Base-by-base conservation (phyloP, 1,140 invertebrate genomes). In the Probaryconus sp. region DNA sequence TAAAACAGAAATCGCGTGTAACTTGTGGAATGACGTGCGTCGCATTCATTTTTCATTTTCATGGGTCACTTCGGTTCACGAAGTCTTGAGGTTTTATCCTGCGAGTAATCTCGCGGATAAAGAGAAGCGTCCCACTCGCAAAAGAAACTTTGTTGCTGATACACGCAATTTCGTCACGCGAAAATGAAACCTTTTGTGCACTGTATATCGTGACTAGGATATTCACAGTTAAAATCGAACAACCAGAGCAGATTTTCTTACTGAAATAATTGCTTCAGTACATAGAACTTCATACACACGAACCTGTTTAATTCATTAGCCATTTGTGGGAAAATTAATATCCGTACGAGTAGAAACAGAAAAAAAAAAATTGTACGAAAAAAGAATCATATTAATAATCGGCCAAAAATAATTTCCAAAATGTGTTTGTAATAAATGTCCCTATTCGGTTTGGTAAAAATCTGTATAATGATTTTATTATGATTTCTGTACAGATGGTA, bases 21-120 rank as follows among this genome's bases (percentile, higher is more conserved):
- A 72, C 69, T 55, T 60, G 58, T 40, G 55, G 53, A 76, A 78
- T 81, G 68, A 78, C 79, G 79, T 79, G 79, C 50, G 72, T 76
- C 50, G 40, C 47, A 31, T 69, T 79, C 79, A 79, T 81, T 81
- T 81, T 78, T 81, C 78, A 81, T 79, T 78, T 76, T 70, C 79
- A 74, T 78, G 68, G 77, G 73, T 81, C 76, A 79, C 74, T 81
- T 56, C 51, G 58, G 51, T 61, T 77, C 68, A 61, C 56, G 33
- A 31, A 72, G 70, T 78, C 68, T 73, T 42, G 61, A 47, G 73
- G 67, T 71, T 81, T 78, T 79, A 81, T 81, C 76, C 45, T 14
- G 30, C 55, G 33, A 67, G 48, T 43, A 72, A 81, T 81, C 68
- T 79, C 58, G 71, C 64, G 73, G 64, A 77, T 78, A 79, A 79